Percentiles rank a stretch among this genome's conserved stretches.
phyloP scores from a whole-genome alignment of 2,888 invertebrate species.

The Thymelicus lineola region DNA sequence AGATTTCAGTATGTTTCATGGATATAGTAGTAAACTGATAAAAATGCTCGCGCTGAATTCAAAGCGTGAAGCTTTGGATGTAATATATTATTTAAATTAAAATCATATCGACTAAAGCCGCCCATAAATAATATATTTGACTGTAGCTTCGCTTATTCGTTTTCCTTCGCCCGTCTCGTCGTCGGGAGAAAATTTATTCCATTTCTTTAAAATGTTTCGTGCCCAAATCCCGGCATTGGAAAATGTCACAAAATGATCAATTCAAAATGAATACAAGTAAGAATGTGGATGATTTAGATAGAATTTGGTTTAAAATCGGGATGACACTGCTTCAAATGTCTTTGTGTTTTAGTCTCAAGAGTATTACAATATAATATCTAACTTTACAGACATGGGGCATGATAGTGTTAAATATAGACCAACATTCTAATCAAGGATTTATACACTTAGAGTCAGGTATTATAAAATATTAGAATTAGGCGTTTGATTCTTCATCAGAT shows the following conservation, averaged over 20 bases:
- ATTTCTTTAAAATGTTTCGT: constrained; percentile 23
- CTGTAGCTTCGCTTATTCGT: constrained; percentile 1
- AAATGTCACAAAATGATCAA: constrained; percentile 2
- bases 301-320: too few relatives aligned
- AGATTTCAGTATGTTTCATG: neutral
- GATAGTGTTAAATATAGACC: too few relatives aligned
- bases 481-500: too few relatives aligned
- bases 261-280: neutral
- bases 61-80: neutral
- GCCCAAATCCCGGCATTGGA: constrained; percentile 2
- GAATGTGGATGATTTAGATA: neutral
- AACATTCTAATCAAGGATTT: too few relatives aligned
- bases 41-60: constrained; percentile 6
- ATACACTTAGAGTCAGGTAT: too few relatives aligned
- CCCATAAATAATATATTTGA: constrained; percentile 22
- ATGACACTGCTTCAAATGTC: too few relatives aligned
- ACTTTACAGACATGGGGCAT: too few relatives aligned
- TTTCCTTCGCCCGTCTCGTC: constrained; percentile 3
- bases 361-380: too few relatives aligned
- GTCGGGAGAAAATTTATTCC: constrained; percentile 17
- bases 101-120: constrained; percentile 6
- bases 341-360: too few relatives aligned
- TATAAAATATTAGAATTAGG: too few relatives aligned
- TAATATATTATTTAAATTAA: constrained; percentile 21
- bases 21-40: neutral